phyloP scores from a whole-genome alignment of 2,888 invertebrate genomes.

The Allacma fusca region DNA sequence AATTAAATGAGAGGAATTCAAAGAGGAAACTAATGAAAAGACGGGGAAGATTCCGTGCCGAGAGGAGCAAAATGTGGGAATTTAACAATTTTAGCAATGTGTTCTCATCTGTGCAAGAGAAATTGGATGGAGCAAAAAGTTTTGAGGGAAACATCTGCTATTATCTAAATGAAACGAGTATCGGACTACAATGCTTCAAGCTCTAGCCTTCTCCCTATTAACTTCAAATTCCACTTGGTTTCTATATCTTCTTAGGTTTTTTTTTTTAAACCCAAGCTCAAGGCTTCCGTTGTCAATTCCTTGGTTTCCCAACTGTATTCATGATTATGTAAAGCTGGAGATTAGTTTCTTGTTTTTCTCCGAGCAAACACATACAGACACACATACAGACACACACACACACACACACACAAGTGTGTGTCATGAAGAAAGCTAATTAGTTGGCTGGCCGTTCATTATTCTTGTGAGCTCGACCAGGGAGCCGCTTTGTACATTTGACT shows the following conservation, averaged over 20 bases:
- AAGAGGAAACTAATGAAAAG: conserved; percentile 14
- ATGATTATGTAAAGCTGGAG: conserved; percentile 16
- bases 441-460: conserved; percentile 5
- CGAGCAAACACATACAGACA: too few species aligned
- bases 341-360: conserved; percentile 17
- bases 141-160: conserved; percentile 54
- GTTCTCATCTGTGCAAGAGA: neutral
- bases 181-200: conserved; percentile 24
- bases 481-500: neutral
- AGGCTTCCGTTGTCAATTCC: conserved; percentile 4
- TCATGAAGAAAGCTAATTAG: conserved; percentile 32
- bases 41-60: conserved; percentile 4
- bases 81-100: conserved; percentile 38
- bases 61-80: conserved; percentile 19
- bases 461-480: neutral
- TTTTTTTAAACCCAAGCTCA: neutral
- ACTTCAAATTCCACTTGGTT: conserved; percentile 18
- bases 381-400: neutral
- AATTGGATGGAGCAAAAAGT: conserved; percentile 45
- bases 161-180: conserved; percentile 53
- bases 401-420: neutral
- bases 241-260: neutral
- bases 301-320: neutral
- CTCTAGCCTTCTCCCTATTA: neutral
- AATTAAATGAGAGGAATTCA: conserved; percentile 12